Percentiles rank a stretch among this genome's conserved stretches.
phyloP scores from a whole-genome alignment of 2,113 vertebrate species.

The Entomyzon cyanotis region DNA sequence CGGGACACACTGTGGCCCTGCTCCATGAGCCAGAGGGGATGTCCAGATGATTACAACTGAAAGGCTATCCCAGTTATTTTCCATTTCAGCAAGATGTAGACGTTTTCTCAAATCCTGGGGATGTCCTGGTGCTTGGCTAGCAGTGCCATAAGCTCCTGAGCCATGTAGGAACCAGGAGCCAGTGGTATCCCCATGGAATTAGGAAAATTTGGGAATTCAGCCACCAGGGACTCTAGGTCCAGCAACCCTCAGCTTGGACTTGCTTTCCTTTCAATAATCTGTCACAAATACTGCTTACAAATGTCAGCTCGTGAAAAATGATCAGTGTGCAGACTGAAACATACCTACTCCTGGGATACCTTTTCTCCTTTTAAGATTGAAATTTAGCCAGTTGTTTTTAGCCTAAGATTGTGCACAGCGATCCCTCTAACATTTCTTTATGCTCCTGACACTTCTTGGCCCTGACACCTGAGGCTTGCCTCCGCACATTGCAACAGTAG shows the following conservation, averaged over 20 bases:
- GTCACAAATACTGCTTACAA: neutral
- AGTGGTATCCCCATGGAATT: too few relatives aligned
- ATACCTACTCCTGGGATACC: neutral
- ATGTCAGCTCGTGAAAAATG: neutral
- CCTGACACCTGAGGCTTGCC: neutral
- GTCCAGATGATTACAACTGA: neutral
- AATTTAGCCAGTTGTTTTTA: neutral
- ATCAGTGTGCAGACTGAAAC: neutral
- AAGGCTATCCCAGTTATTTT: neutral
- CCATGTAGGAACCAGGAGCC: neutral
- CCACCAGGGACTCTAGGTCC: too few relatives aligned
- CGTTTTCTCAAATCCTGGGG: rapidly evolving
- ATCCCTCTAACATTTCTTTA: neutral
- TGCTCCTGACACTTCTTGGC: neutral
- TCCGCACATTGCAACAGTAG: neutral
- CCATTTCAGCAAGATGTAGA: neutral
- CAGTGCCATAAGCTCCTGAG: neutral
- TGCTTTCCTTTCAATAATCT: neutral
- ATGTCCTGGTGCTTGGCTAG: neutral
- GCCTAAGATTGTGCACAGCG: neutral
- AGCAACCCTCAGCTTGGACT: neutral
- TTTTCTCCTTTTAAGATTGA: neutral
- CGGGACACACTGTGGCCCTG: neutral
- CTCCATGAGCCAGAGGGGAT: neutral
- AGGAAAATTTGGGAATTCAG: neutral